A percentile compares a stretch with the other conserved stretches of the same genome.
These are phyloP conservation scores for Ochotona princeps DNA, from an alignment of 2,113 vertebrate species.

Conservation along the genomic window DNA sequence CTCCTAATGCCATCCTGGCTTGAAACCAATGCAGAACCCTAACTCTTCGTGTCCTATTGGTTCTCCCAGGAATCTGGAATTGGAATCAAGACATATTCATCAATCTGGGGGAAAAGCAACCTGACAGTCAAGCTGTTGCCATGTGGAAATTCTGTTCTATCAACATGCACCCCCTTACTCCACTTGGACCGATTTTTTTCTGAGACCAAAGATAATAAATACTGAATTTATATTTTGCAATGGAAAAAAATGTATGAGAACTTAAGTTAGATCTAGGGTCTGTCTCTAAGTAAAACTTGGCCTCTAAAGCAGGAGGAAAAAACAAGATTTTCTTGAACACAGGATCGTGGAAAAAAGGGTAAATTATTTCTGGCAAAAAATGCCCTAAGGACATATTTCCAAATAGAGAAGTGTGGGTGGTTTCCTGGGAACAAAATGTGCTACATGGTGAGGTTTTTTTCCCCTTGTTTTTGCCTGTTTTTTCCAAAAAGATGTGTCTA, in stretches of 20 bases:
- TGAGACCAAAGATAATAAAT: conserved; percentile 3
- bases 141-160: background rate
- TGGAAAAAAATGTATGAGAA: background rate
- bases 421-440: conserved; percentile 49
- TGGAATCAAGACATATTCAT: background rate
- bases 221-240: background rate
- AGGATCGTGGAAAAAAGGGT: background rate
- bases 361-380: conserved; percentile 61
- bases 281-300: background rate
- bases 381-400: conserved; percentile 55
- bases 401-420: conserved; percentile 48
- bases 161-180: background rate
- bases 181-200: conserved; percentile 25
- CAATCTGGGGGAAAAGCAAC: background rate
- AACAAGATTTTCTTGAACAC: conserved; percentile 7
- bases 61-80: background rate
- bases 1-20: background rate
- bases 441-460: background rate
- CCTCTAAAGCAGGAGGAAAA: background rate
- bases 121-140: background rate
- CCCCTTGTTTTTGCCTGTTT: conserved; percentile 11
- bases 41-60: background rate
- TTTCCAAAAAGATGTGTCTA: background rate
- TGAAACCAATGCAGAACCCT: background rate
- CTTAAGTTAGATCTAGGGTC: background rate